These are phyloP conservation scores for Atopsyche davidsoni DNA, from an alignment of 1,140 invertebrate species.

Conservation along the genomic window DNA sequence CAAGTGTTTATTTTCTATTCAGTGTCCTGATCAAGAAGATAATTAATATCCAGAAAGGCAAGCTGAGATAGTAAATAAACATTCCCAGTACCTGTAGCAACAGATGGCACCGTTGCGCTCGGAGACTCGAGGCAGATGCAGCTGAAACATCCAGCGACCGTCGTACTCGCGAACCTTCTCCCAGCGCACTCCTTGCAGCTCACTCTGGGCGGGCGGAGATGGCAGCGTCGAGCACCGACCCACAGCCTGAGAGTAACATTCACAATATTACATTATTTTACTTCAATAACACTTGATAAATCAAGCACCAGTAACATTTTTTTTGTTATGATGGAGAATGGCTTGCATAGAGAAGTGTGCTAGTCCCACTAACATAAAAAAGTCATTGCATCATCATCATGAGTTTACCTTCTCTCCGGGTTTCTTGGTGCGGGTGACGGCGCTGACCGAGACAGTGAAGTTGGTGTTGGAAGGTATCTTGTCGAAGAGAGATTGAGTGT, in stretches of 20 bases:
- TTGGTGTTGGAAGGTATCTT: slow-evolving; percentile 71
- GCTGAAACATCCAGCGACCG: slow-evolving; percentile 62
- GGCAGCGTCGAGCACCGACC: slow-evolving; percentile 61
- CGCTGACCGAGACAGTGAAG: slow-evolving; percentile 65
- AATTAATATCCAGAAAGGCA: no score
- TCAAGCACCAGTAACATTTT: no score
- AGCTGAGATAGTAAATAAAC: no score
- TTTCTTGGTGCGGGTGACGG: slow-evolving; percentile 63
- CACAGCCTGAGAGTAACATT: slow-evolving; percentile 36
- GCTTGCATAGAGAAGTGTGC: no score
- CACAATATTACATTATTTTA: no score
- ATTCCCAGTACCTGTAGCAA: slow-evolving; percentile 57
- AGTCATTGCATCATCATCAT: no score
- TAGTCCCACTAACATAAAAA: no score
- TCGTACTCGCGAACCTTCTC: slow-evolving; percentile 60
- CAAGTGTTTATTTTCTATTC: no score
- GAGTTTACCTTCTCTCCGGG: slow-evolving; percentile 50
- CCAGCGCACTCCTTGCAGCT: slow-evolving; percentile 61
- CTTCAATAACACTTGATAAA: no score
- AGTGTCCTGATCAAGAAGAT: no score
- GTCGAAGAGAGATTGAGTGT: slow-evolving; percentile 51
- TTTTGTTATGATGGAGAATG: no score
- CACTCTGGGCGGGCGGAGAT: slow-evolving; percentile 60
- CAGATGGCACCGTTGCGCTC: slow-evolving; percentile 83
- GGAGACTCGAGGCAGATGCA: slow-evolving; percentile 66